Percentiles rank a stretch among this genome's conserved stretches.
phyloP scores from a whole-genome alignment of 2,888 invertebrate species.

The Nomada fabriciana region DNA sequence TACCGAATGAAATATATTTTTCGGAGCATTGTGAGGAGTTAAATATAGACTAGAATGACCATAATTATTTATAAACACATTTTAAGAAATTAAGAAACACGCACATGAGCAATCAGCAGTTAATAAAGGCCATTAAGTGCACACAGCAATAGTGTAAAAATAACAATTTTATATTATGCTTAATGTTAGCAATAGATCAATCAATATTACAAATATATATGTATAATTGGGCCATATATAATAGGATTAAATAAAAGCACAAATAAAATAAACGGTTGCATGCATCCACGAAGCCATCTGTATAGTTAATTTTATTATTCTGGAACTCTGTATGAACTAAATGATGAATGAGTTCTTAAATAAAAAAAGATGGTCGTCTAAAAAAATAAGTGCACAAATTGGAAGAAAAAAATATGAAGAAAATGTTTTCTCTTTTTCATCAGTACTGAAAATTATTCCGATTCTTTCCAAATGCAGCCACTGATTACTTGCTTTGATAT shows the following conservation, averaged over 20 bases:
- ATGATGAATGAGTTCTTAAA: constrained; percentile 27
- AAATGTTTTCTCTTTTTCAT: constrained; percentile 26
- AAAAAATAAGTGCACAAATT: constrained; percentile 9
- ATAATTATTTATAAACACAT: not conserved
- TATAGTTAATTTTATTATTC: constrained; percentile 67
- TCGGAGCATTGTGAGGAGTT: not conserved
- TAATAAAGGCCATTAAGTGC: constrained; percentile 9
- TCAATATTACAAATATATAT: constrained; percentile 6
- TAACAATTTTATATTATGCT: constrained; percentile 29
- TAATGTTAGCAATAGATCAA: constrained; percentile 24
- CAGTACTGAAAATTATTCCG: constrained; percentile 18
- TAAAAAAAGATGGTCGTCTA: constrained; percentile 14
- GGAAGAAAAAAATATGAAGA: constrained; percentile 41
- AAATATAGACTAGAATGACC: constrained; percentile 8
- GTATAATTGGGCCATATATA: constrained; percentile 11
- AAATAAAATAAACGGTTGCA: constrained; percentile 52
- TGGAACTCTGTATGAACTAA: constrained; percentile 70
- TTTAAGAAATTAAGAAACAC: constrained; percentile 21
- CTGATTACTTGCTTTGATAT: constrained; percentile 17
- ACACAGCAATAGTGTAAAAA: constrained; percentile 14
- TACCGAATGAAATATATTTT: not conserved
- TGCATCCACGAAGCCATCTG: constrained; percentile 62
- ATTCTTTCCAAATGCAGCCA: not conserved
- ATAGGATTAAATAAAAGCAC: constrained; percentile 34
- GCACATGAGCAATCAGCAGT: not conserved